Conservation (phyloP, 2,888 invertebrate genomes). For the Oscheius onirici region DNA sequence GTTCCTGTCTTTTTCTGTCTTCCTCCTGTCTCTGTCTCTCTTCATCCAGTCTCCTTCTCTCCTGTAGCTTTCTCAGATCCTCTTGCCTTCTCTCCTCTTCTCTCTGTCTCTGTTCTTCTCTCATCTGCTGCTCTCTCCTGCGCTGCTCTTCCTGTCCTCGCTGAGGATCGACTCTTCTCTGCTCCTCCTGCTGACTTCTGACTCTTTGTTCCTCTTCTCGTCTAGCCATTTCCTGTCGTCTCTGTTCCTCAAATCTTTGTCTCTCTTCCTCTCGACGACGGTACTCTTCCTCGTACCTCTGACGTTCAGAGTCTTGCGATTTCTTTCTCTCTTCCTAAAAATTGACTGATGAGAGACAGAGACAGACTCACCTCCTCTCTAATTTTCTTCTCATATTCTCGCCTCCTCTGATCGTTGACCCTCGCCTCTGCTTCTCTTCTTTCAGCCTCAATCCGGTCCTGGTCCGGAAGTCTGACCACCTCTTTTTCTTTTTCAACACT, state of each 20-base stretch:
- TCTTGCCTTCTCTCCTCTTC: constrained; percentile 26
- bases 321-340: constrained; percentile 17
- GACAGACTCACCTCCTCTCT: not conserved
- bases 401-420: constrained; percentile 17
- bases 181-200: not conserved
- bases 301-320: constrained; percentile 17
- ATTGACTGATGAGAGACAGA: not conserved
- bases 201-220: not conserved
- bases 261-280: constrained; percentile 20
- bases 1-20: not conserved
- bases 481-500: constrained; percentile 3
- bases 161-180: not conserved
- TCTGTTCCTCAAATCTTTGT: constrained; percentile 1
- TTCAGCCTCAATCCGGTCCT: constrained; percentile 4
- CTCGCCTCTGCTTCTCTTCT: constrained; percentile 11
- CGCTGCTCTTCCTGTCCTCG: constrained; percentile 17
- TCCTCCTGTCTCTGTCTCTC: constrained; percentile 10
- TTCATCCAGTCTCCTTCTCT: constrained; percentile 13
- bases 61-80: constrained; percentile 11
- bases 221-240: constrained; percentile 13
- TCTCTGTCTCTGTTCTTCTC: constrained; percentile 1
- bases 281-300: constrained; percentile 17
- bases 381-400: constrained; percentile 16
- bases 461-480: not conserved
- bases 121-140: not conserved